Base-by-base conservation (phyloP, 2,113 vertebrate species). In the Empidonax traillii region DNA sequence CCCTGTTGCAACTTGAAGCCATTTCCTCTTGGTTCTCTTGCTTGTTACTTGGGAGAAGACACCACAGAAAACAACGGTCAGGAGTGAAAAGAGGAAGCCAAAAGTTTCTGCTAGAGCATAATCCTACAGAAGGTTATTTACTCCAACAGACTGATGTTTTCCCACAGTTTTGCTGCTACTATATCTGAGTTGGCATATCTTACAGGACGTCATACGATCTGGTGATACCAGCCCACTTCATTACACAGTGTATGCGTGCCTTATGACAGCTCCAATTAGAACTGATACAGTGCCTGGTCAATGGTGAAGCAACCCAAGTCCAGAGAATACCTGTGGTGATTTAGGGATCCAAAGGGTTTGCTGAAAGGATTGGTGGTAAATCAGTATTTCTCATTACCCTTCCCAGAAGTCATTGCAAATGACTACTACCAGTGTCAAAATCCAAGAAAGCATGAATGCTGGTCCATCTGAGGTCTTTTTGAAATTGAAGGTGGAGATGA, bases 191-290 rank as follows among this genome's bases (percentile, higher is more conserved):
- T 73, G 24, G 9, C 69, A 3, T 30, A 25, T n/a, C 21, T 41
- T 44, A 66, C 41, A 84, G 28, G 47, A 23, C n/a, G 14, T 37
- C 0, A 0, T 16, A 76, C 19, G 17, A 22, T 6, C 30, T 47
- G 13, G 53, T 68, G 37, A 41, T 27, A 47, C 7, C 14, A 68
- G 11, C 8, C 15, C 21, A 43, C 43, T 52, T 67, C 20, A 51
- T 46, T 55, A 33, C 39, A 51, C 17, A 72, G 12, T 6, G 7
- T 9, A 18, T 49, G 4, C 55, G 33, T 46, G 58, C 3, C 3
- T 62, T 56, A 55, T 33, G 47, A 46, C 17, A 71, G 24, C 15
- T 85, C 16, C 44, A 33, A 2, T 59, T 35, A 72, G 27, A 35
- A 68, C 25, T 5, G 18, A 66, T 52, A 6, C 6, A 33, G 33